These are phyloP conservation scores for Oceanites oceanicus DNA, from an alignment of 2,113 vertebrate genomes.

Conservation along the genomic window DNA sequence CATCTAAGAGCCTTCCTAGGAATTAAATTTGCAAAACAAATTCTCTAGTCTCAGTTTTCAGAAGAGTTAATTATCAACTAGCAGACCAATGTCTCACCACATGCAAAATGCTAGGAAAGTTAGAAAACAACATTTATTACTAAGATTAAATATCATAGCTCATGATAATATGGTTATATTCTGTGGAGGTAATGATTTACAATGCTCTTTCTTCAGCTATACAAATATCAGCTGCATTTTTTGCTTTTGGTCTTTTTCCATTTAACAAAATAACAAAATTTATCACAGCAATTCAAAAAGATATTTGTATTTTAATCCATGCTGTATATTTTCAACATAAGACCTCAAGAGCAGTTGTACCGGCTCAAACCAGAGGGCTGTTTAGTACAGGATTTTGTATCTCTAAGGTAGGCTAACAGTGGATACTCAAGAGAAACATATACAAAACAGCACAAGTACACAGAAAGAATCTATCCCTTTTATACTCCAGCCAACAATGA, in stretches of 20 bases:
- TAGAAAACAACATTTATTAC: slow-evolving; percentile 19
- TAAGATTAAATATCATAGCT: not conserved
- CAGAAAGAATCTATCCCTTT: not conserved
- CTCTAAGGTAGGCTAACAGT: not conserved
- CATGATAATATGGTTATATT: not conserved
- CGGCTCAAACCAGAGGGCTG: not conserved
- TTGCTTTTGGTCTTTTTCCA: not conserved
- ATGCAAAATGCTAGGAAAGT: slow-evolving; percentile 33
- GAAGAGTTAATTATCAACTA: slow-evolving; percentile 51
- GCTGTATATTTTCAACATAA: not conserved
- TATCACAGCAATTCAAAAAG: not conserved
- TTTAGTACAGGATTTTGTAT: not conserved
- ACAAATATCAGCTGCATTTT: not conserved
- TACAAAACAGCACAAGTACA: not conserved
- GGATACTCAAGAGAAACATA: not conserved
- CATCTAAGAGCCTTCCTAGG: slow-evolving; percentile 34
- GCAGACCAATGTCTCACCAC: slow-evolving; percentile 40
- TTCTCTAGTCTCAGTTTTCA: slow-evolving; percentile 33
- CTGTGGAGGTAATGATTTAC: not conserved
- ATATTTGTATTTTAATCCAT: not conserved
- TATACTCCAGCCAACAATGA: not conserved
- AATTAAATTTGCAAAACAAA: slow-evolving; percentile 68
- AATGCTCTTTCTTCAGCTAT: not conserved
- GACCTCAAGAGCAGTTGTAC: not conserved
- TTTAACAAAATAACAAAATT: not conserved